Percentiles rank a stretch among this genome's conserved stretches.
Evolutionary conservation across 2,797 vertebrate genomes (phyloP).

Genomic region (Macroramphosus scolopax): DNA sequence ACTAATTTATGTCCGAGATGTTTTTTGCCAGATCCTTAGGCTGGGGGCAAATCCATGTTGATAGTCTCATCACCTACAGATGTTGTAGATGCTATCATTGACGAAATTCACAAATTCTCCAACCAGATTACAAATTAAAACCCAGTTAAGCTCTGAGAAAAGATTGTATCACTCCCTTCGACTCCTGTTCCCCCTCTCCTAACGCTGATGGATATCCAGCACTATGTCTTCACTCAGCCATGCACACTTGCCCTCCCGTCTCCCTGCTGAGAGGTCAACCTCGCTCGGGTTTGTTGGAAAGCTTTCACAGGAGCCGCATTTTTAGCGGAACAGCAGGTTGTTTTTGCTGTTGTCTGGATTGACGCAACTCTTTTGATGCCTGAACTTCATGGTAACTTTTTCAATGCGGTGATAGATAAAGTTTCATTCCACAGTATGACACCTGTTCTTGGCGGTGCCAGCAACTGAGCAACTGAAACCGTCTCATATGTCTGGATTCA

Average conservation of each 20-base stretch:
- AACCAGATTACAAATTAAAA: conserved; percentile 35
- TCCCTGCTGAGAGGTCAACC: conserved; percentile 63
- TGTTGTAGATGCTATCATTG: conserved; percentile 26
- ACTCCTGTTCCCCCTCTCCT: conserved; percentile 29
- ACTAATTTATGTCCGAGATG: too few species aligned
- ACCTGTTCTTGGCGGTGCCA: conserved; percentile 4
- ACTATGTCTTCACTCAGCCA: conserved; percentile 64
- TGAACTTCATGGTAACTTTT: conserved; percentile 42
- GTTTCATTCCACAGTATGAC: conserved; percentile 14
- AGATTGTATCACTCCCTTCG: conserved; percentile 35
- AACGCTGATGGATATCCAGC: conserved; percentile 59
- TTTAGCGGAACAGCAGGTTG: conserved; percentile 50
- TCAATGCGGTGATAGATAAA: conserved; percentile 13
- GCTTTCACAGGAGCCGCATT: conserved; percentile 40
- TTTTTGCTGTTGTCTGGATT: conserved; percentile 25
- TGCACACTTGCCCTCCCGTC: conserved; percentile 51
- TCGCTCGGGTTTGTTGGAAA: conserved; percentile 37
- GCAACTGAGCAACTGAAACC: too few species aligned
- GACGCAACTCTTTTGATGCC: conserved; percentile 33
- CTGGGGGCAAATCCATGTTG: too few species aligned
- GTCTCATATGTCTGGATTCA: too few species aligned
- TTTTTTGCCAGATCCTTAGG: too few species aligned
- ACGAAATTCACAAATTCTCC: conserved; percentile 37
- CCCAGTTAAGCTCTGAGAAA: conserved; percentile 30
- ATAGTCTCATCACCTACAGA: conserved; percentile 19